Conservation (phyloP, 92 coral and sea anemone species). For the Epizoanthus fatuus region DNA sequence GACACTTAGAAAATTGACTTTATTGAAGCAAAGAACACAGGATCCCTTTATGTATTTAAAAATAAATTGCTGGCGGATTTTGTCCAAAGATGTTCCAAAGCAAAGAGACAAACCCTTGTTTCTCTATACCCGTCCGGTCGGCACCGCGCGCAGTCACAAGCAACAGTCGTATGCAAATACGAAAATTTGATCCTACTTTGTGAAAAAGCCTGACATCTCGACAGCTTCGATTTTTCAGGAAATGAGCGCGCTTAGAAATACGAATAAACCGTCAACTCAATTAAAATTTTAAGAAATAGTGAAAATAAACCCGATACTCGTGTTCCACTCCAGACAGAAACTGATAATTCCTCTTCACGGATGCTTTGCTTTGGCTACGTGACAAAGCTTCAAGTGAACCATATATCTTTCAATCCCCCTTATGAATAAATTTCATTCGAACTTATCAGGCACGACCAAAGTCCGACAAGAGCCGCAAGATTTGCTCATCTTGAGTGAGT, state of each 20-base stretch:
- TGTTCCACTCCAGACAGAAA: neutral
- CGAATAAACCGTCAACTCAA: neutral
- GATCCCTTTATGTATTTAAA: conserved; percentile 6
- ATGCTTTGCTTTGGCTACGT: conserved; percentile 28
- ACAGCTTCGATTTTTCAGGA: neutral
- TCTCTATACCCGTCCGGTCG: conserved; percentile 9
- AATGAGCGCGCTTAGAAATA: conserved; percentile 5
- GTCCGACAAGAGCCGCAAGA: conserved; percentile 18
- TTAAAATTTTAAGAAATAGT: neutral
- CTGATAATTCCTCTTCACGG: neutral
- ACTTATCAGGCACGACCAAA: conserved; percentile 34
- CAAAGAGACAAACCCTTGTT: conserved; percentile 18
- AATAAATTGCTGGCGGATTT: neutral
- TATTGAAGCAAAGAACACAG: conserved; percentile 18
- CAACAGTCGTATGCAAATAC: conserved; percentile 13
- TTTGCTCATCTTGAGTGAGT: conserved; percentile 38
- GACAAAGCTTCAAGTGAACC: conserved; percentile 10
- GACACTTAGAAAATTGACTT: conserved; percentile 14
- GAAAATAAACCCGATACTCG: neutral
- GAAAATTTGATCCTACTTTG: neutral
- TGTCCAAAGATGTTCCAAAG: conserved; percentile 17
- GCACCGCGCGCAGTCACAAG: conserved; percentile 13
- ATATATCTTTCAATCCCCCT: conserved; percentile 30
- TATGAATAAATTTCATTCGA: conserved; percentile 34
- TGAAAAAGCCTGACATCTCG: neutral